These are phyloP conservation scores for Apantesis nais DNA, from an alignment of 2,888 invertebrate genomes.

Conservation along the genomic window DNA sequence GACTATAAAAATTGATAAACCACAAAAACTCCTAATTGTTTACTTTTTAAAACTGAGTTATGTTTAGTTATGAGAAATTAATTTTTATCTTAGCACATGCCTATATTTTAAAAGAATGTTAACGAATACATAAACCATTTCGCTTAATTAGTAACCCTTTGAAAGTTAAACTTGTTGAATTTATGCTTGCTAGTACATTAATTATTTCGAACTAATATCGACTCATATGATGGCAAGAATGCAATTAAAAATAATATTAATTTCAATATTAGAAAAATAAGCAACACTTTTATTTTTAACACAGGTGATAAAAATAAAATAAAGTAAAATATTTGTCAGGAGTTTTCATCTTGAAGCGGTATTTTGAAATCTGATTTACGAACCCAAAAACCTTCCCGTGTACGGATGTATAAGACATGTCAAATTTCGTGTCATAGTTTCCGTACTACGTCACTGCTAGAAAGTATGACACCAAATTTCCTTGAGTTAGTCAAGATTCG, in stretches of 20 bases:
- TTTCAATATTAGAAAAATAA: neutral
- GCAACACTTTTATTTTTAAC: neutral
- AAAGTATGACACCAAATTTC: too few species aligned
- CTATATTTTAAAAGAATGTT: constrained; percentile 11
- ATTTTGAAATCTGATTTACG: neutral
- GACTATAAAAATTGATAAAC: too few species aligned
- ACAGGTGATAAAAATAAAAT: neutral
- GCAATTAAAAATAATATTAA: constrained; percentile 9
- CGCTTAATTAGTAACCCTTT: constrained; percentile 38
- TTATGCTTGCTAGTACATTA: constrained; percentile 28
- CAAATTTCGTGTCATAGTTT: too few species aligned
- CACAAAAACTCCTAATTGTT: too few species aligned
- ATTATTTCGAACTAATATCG: constrained; percentile 33
- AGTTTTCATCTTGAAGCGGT: neutral
- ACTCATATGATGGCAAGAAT: constrained; percentile 1
- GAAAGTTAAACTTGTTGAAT: constrained; percentile 33
- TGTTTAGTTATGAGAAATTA: too few species aligned
- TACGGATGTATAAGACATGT: too few species aligned
- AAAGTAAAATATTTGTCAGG: neutral
- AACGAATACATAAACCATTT: constrained; percentile 9
- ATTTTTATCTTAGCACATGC: neutral
- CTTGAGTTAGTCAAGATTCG: too few species aligned
- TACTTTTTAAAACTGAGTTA: too few species aligned
- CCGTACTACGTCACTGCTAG: too few species aligned
- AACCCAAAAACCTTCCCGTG: neutral